Base-by-base conservation (phyloP, 2,888 invertebrate species). In the Microplitis manilae region DNA sequence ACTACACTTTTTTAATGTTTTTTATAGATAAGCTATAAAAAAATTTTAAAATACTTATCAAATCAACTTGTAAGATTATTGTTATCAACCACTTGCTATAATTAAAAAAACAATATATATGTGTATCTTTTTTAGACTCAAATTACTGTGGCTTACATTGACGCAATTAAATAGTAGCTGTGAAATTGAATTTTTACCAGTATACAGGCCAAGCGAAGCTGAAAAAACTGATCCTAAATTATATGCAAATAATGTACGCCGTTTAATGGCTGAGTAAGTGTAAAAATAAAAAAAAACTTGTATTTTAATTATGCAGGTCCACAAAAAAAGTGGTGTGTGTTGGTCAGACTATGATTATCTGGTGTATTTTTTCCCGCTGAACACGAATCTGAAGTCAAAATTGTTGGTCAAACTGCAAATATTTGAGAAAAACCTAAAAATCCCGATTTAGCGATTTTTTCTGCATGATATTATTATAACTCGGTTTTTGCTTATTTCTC, bases 101-200 rank as follows among this genome's bases (percentile, higher is more conserved):
- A 50, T 50, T 50, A 50, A 50, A 13, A 50, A 9, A 50, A 13
- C 13, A 30, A 30, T 30, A 30, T 30, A 30, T 2, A 30, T 30
- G 0, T 30, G 2, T 30, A 5, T 13, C 4, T 50, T 50, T 91
- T 92, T 39, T 90, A 97, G 97, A 9, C 89, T 95, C 79, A 95
- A 95, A 85, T 91, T 96, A 68, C 90, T 98, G 20, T 98, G 97
- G 97, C 90, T 97, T 84, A 97, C 97, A 0, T 90, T 98, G 84
- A 95, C 97, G 0, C 96, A 97, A 90, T 94, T 97, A 79, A 95
- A 96, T 88, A 97, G 95, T 84, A 94, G 94, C 77, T 95, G 96
- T 85, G 97, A 97, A 91, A 94, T 97, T 68, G 97, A 98, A 92
- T 98, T 96, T 91, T 92, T 98, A 38, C 98, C 98, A 0, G 97